Evolutionary conservation across 37 sponge, comb jelly and placozoan species (phyloP).

Genomic region (Tethya wilhelma): DNA sequence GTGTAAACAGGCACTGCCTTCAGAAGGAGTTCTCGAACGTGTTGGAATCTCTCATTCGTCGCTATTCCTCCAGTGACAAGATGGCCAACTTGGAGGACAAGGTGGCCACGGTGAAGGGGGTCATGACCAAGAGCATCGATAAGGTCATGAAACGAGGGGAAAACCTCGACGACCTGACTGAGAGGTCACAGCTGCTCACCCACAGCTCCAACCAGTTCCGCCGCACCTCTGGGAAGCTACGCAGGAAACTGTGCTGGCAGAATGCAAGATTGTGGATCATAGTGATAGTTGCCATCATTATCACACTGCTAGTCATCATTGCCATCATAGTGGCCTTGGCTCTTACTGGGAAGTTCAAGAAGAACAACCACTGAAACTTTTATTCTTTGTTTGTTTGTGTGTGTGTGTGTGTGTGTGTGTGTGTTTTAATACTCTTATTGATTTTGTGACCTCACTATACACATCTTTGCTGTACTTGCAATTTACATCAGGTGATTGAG

Average conservation of each 20-base stretch:
- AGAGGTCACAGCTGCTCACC: constrained; percentile 2
- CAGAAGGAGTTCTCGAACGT: not conserved
- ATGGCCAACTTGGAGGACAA: not conserved
- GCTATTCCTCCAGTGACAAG: not conserved
- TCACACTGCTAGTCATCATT: not conserved
- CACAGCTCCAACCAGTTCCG: constrained; percentile 6
- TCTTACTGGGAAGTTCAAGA: not conserved
- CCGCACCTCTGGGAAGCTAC: not conserved
- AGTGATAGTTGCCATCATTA: not conserved
- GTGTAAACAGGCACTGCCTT: not conserved
- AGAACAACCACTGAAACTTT: not conserved
- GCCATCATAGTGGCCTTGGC: constrained; percentile 3
- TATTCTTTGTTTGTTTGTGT: too few species aligned
- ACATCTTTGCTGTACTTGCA: too few species aligned
- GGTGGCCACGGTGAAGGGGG: constrained; percentile 10
- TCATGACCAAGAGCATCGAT: constrained; percentile 21
- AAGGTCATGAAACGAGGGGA: constrained; percentile 20
- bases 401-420: too few species aligned
- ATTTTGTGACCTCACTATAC: too few species aligned
- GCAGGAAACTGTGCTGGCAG: constrained; percentile 1
- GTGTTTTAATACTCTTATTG: too few species aligned
- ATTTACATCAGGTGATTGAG: too few species aligned
- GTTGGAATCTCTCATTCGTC: not conserved
- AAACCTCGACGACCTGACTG: constrained; percentile 3
- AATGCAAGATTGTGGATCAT: not conserved